Evolutionary conservation across 2,888 invertebrate species (phyloP), one percentile per base, ranked within the genome.

Genomic region (Carabus problematicus): DNA sequence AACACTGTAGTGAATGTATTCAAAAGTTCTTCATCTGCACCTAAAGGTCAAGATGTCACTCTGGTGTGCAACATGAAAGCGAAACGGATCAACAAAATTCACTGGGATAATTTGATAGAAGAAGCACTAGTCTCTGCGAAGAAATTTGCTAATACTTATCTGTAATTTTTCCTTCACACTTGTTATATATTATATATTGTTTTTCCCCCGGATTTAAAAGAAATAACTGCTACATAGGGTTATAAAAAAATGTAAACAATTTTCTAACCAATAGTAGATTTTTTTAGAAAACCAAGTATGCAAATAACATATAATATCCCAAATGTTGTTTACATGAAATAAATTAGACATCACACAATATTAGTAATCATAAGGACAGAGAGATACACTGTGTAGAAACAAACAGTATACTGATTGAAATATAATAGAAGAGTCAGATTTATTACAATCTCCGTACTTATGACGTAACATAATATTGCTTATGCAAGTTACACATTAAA

Each of bases 41-140:
- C 86, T 0, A 86, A 84, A 77, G 87, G 86, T n/a, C 87, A 89
- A 79, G 84, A 88, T 76, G 79, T 85, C 0, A 76, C 79, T 7
- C 80, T 86, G 2, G 85, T 87, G 63, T 90, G 89, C 59, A 89
- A 89, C 78, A 90, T 93, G 88, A 88, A 87, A 73, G 84, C 85
- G 8, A 88, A 87, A 72, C 88, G 87, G 79, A 83, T 90, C 43
- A 82, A 84, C 3, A 79, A 81, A 42, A 78, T 81, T n/a, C 80
- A 83, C 52, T 90, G 89, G 80, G 88, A 90, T 75, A 85, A 86
- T 62, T 82, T 88, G 73, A 83, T 91, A 8, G 87, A 87, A 70
- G 84, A 86, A 73, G 88, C 89, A 52, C 83, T 90, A 79, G 78
- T 84, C 8, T 82, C 81, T 49, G 90, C 89, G 8, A 84, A 86